These are phyloP conservation scores for Glossosoma conforme DNA, from an alignment of 1,140 invertebrate genomes.

Conservation along the genomic window DNA sequence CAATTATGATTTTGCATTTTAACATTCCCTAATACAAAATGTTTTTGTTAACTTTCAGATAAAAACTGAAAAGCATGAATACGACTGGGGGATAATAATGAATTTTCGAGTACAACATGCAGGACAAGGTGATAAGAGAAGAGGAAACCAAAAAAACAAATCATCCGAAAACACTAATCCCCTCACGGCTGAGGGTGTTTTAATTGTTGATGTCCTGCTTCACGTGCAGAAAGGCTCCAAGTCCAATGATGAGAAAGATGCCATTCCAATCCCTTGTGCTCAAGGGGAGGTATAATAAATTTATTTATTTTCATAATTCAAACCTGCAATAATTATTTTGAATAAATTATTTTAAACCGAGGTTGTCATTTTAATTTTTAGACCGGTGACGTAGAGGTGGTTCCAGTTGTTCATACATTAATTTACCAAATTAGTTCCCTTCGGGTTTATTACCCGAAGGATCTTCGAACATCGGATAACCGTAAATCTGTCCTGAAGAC, in stretches of 20 bases:
- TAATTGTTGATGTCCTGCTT: slow-evolving; percentile 79
- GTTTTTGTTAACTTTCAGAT: too few species aligned
- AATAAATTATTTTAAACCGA: neutral
- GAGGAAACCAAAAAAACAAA: slow-evolving; percentile 42
- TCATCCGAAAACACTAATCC: slow-evolving; percentile 52
- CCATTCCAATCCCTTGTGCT: slow-evolving; percentile 59
- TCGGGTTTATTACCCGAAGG: slow-evolving; percentile 84
- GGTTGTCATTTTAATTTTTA: slow-evolving; percentile 33
- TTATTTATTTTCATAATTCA: neutral
- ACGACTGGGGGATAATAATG: slow-evolving; percentile 94
- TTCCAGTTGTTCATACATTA: slow-evolving; percentile 77
- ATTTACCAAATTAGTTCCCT: slow-evolving; percentile 87
- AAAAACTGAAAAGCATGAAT: slow-evolving; percentile 79
- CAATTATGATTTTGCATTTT: too few species aligned
- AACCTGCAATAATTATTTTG: neutral
- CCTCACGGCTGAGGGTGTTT: slow-evolving; percentile 52
- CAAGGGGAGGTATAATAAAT: slow-evolving; percentile 49
- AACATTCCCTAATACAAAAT: too few species aligned
- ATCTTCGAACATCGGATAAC: slow-evolving; percentile 79
- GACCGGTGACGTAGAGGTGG: slow-evolving; percentile 83
- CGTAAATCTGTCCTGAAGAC: slow-evolving; percentile 81
- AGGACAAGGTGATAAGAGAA: slow-evolving; percentile 36
- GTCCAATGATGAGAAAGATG: slow-evolving; percentile 52
- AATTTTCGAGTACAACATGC: slow-evolving; percentile 79
- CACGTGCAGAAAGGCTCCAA: slow-evolving; percentile 59